A percentile compares a stretch with the other conserved stretches of the same genome.
Evolutionary conservation across 2,888 invertebrate species (phyloP).

Genomic region (Dynastes tityus): DNA sequence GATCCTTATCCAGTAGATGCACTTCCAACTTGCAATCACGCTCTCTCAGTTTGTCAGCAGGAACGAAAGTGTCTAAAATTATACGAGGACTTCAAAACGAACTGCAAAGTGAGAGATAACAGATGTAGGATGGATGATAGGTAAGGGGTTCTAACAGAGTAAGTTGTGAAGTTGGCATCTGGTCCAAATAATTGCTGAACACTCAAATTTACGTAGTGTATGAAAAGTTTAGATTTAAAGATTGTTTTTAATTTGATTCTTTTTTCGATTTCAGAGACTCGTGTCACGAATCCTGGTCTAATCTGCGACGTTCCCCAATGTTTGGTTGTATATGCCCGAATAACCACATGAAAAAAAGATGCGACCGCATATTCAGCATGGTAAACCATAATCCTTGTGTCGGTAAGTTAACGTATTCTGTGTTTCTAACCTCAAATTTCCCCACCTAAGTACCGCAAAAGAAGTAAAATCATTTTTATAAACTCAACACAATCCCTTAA

Average conservation of each 20-base stretch:
- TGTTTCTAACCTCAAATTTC: slow-evolving; percentile 29
- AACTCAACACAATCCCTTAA: slow-evolving; percentile 32
- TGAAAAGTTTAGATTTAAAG: no score
- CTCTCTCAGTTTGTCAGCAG: slow-evolving; percentile 87
- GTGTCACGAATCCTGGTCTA: slow-evolving; percentile 91
- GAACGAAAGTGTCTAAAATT: slow-evolving; percentile 86
- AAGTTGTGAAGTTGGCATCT: not conserved
- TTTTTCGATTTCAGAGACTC: slow-evolving; percentile 77
- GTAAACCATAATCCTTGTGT: slow-evolving; percentile 96
- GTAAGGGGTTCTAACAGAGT: slow-evolving; percentile 69
- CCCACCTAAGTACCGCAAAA: slow-evolving; percentile 37
- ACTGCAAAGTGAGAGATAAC: slow-evolving; percentile 89
- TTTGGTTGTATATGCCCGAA: slow-evolving; percentile 95
- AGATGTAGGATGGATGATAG: slow-evolving; percentile 93
- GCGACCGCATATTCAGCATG: slow-evolving; percentile 89
- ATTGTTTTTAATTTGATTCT: not conserved
- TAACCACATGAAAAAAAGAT: slow-evolving; percentile 92
- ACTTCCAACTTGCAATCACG: slow-evolving; percentile 92
- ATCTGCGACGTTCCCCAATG: slow-evolving; percentile 88
- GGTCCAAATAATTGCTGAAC: slow-evolving; percentile 13
- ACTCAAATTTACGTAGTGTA: not conserved
- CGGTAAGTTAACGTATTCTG: slow-evolving; percentile 78
- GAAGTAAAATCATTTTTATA: slow-evolving; percentile 27
- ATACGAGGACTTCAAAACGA: slow-evolving; percentile 89
- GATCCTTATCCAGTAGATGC: slow-evolving; percentile 93